Base-by-base conservation (phyloP, 1,140 invertebrate genomes). In the Drosophila lacteicornis region DNA sequence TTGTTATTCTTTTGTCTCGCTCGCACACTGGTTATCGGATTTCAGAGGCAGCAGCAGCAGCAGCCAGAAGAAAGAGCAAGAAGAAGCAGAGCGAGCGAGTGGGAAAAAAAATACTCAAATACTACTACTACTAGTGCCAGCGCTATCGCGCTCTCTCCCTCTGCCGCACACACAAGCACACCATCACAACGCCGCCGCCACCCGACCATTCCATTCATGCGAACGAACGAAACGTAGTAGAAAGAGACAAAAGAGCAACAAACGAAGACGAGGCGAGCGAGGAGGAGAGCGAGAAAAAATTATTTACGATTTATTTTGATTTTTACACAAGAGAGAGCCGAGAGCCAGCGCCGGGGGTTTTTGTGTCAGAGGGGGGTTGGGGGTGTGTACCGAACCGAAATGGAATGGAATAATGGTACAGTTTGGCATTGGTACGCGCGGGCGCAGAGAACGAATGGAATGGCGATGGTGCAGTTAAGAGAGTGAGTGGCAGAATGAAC, bases 231-330 rank as follows among this genome's bases (percentile, higher is more conserved):
- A 75, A 81, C 84, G 84, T 87, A 87, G 73, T 80, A 83, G 83
- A 88, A 53, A 73, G 83, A 80, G 83, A 84, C 78, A 51, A 47
- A 57, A 75, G 65, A 56, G 58, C 66, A 55, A 53, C 74, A 70
- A 76, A 57, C 22, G 45, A 42, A 59, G 58, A 40, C 58, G 50
- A 49, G 36, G 57, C 15, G 33, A 40, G 19, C 36, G 15, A 40
- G 13, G 17, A 36, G 30, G 13, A 27, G 25, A 60, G 19, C 67
- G 51, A 50, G 75, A 82, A 82, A 87, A 90, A 90, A 90, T 90
- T 90, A 90, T 90, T 90, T 90, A 90, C 85, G 85, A 90, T 90
- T 90, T 90, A 90, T 90, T 90, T 90, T 90, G 85, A 90, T 90
- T 83, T 80, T 79, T 71, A 65, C 66, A 63, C 77, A 63, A 53